Base-by-base conservation (phyloP, 2,113 vertebrate species). In the Lasiurus cinereus region DNA sequence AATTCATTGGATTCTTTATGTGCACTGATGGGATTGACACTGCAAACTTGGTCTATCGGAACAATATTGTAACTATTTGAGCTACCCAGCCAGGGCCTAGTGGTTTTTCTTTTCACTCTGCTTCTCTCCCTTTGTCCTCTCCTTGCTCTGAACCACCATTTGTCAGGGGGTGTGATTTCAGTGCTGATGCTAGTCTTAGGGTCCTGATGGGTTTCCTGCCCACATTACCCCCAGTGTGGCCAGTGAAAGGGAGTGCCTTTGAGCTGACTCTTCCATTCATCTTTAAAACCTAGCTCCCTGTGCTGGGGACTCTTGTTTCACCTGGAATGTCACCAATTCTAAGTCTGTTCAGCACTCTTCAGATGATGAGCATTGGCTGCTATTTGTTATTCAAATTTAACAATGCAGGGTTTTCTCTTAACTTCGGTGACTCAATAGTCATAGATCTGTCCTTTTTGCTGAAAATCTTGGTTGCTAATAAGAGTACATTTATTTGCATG, bases 271-370 rank as follows among this genome's bases (percentile, higher is more conserved):
- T 2, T 56, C 54, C 7, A 0, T 14, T 64, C 3, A 3, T 54
- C 54, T 73, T 67, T 50, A 22, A 56, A 69, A 7, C 27, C 13
- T 2, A 54, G 22, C 36, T 66, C 19, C 36, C 0, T 3, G 1
- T 36, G 15, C 56, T 19, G 29, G 15, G 59, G 12, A 8, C 39
- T 39, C 16, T 16, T 8, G 12, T 36, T 18, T 62, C 36, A 24
- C 1, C 21, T 0, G 13, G 1, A 31, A 29, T 4, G 3, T 27
- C 43, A 0, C 18, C 46, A 1, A 19, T 8, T 36, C 22, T 73
- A 6, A 31, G 27, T 12, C 36, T 2, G 15, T 11, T 52, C 12
- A 24, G 2, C 0, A 16, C 2, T 29, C 54, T 56, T 56, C 22
- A 70, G 43, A 21, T 14, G 1, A 1, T 16, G 29, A 80, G 33